Base-by-base conservation (phyloP, 2,797 vertebrate genomes). In the Antennarius maculatus region DNA sequence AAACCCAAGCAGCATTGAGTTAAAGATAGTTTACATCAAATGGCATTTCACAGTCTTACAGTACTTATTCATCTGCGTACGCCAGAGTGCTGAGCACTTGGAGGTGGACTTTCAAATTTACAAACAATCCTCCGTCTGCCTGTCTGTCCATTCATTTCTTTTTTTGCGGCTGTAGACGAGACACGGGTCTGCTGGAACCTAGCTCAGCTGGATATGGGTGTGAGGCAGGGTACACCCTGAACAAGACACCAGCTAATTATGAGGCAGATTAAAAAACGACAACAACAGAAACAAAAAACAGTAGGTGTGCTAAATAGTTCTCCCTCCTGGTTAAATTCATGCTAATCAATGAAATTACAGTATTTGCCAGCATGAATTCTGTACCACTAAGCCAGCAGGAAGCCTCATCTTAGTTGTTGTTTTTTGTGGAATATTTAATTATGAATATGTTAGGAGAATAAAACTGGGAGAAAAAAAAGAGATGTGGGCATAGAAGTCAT, bases 321-420 rank as follows among this genome's bases (percentile, higher is more conserved):
- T 79, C 61, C 64, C 51, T 54, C 79, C 51, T 37, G 48, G 54
- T 61, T 67, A 47, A 74, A 61, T 64, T 61, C 60, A 49, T 61
- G 64, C 46, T 83, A 83, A 84, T 87, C 65, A 75, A 54, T 56
- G n/a, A 68, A 77, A 84, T 77, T 39, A 18, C 46, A 17, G 31
- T 17, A 75, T 61, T 62, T 61, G 23, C 41, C 51, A 39, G 27
- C 45, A 17, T 43, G 61, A 61, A 47, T 56, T 50, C 58, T 56
- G 18, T 61, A 77, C 64, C 61, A 61, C 50, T 8, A 43, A 69
- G 63, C 55, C 72, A 69, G 66, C 62, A 58, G 63, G 74, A 71
- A 64, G 43, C 66, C 56, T 61, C 15, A 53, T 59, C 66, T 69
- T 16, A 42, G 62, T 69, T 61, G 47, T 62, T 66, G 67, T 47